Evolutionary conservation across 1,140 invertebrate genomes (phyloP).

Genomic region (Trachymyrmex cornetzi): DNA sequence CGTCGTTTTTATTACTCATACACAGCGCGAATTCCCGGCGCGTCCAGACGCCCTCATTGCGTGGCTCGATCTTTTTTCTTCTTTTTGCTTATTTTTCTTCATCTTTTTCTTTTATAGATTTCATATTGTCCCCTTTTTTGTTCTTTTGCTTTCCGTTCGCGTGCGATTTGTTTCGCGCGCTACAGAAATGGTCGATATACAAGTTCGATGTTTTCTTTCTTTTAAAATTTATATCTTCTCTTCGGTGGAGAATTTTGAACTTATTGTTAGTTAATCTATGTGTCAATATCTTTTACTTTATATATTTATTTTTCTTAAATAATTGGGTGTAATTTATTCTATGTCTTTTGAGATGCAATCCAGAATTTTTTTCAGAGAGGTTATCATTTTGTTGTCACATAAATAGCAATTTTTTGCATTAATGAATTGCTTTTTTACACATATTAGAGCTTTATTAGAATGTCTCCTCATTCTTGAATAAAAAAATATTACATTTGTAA

Average conservation of each 20-base stretch:
- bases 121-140: neutral
- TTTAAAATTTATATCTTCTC: neutral
- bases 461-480: too few relatives aligned
- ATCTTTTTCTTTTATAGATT: neutral
- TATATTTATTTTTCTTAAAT: neutral
- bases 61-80: neutral
- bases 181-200: neutral
- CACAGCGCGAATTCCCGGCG: slow-evolving; percentile 26
- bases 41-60: slow-evolving; percentile 30
- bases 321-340: neutral
- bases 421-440: too few relatives aligned
- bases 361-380: too few relatives aligned
- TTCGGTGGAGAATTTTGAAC: neutral
- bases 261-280: neutral
- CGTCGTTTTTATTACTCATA: neutral
- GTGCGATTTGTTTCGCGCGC: neutral
- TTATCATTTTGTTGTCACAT: too few relatives aligned
- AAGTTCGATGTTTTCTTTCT: neutral
- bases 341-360: neutral
- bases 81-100: neutral
- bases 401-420: too few relatives aligned
- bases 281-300: neutral
- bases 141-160: neutral
- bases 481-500: too few relatives aligned
- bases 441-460: too few relatives aligned